These are phyloP conservation scores for Homarus americanus DNA, from an alignment of 1,140 invertebrate genomes.

Conservation along the genomic window DNA sequence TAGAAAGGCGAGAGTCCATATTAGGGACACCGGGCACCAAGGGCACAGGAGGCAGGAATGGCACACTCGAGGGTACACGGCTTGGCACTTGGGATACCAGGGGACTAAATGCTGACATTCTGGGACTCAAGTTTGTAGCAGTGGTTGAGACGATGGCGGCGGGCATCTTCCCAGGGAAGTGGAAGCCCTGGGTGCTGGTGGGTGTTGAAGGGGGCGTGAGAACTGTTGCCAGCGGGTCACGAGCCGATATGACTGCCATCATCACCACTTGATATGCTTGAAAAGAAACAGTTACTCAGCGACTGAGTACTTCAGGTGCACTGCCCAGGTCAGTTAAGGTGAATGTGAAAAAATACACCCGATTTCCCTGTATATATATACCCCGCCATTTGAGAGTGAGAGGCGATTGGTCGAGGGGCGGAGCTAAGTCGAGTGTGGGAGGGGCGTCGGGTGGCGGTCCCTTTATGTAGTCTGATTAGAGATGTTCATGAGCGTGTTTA, in stretches of 20 bases:
- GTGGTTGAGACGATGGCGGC: neutral
- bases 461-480: neutral
- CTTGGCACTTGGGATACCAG: neutral
- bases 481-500: neutral
- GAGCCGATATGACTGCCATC: constrained; percentile 41
- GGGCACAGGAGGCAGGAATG: constrained; percentile 7
- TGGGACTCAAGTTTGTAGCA: neutral
- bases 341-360: constrained; percentile 41
- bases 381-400: neutral
- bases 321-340: neutral
- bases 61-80: neutral
- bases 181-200: neutral
- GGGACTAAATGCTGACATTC: constrained; percentile 13
- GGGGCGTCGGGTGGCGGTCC: neutral
- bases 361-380: constrained; percentile 26
- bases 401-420: constrained; percentile 16
- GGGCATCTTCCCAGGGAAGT: neutral
- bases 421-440: neutral
- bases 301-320: neutral
- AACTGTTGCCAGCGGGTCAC: constrained; percentile 43
- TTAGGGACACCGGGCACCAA: neutral
- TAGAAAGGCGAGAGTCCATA: neutral
- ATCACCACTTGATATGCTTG: neutral
- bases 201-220: constrained; percentile 26
- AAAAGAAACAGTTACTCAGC: neutral